Percentiles rank a stretch among this genome's conserved stretches.
Conservation (phyloP, 2,113 vertebrate species). For the Aspidoscelis tigris region DNA sequence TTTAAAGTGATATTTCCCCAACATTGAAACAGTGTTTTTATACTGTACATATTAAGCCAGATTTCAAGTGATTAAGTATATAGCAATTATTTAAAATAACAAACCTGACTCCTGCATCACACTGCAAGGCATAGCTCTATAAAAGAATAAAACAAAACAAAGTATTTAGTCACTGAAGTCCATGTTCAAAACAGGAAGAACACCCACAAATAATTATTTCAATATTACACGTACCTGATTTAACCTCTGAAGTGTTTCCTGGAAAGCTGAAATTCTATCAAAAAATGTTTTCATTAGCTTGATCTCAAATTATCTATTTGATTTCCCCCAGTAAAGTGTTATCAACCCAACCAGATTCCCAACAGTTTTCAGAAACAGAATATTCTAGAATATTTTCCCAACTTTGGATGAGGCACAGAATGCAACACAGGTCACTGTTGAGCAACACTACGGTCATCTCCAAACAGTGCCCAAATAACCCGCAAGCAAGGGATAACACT, state of each 20-base stretch:
- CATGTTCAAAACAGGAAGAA: neutral
- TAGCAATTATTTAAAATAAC: conserved; percentile 46
- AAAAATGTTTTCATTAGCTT: conserved; percentile 26
- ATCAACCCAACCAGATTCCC: neutral
- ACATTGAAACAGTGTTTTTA: neutral
- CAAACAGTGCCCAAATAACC: too few relatives aligned
- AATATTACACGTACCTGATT: conserved; percentile 74
- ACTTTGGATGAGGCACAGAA: neutral
- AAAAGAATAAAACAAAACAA: conserved; percentile 56
- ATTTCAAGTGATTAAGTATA: neutral
- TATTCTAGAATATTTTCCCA: neutral
- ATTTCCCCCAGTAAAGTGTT: conserved; percentile 21
- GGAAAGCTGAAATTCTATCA: conserved; percentile 78
- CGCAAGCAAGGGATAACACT: too few relatives aligned
- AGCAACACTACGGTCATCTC: too few relatives aligned
- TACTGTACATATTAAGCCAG: neutral
- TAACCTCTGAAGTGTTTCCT: conserved; percentile 72
- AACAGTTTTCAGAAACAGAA: neutral
- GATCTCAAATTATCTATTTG: conserved; percentile 35
- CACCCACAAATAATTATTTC: conserved; percentile 44
- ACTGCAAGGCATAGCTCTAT: conserved; percentile 75
- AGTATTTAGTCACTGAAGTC: conserved; percentile 36
- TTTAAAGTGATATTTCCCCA: neutral
- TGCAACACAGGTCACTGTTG: neutral
- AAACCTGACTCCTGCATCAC: conserved; percentile 75